Evolutionary conservation across 1,140 invertebrate genomes (phyloP), one percentile per base, ranked within the genome.

Genomic region (Chironomus striatipennis): DNA sequence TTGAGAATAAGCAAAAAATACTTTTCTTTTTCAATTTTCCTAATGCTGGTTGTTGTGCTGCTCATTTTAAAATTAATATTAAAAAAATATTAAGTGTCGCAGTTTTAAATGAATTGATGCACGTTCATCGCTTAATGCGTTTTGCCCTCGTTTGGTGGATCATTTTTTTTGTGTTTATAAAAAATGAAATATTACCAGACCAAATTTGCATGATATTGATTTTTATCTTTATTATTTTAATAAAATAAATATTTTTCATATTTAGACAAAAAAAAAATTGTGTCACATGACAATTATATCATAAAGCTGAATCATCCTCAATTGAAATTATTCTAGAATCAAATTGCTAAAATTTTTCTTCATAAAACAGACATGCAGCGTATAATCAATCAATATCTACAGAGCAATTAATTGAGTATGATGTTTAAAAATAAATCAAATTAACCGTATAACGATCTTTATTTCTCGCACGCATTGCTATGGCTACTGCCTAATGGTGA

Each of bases 31-130:
- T n/a, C n/a, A 34, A 34, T 34, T 34, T 34, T 5, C 1, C 24
- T 34, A 34, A 34, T 34, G 24, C 5, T 34, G 24, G 24, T 34
- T 34, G 24, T 1, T 57, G 15, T n/a, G 47, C n/a, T 12, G 12
- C 47, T 57, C 12, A 12, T 15, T 57, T 57, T 15, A 57, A 57
- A 57, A 57, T 57, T n/a, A 34, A 34, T 34, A 34, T 34, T 1
- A 34, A 34, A 34, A 34, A 34, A 34, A 34, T 34, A 34, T 34
- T 7, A 57, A 57, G 8, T 57, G 47, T 57, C 47, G 47, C 47
- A 57, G 47, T 57, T 57, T 57, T 15, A n/a, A 57, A 57, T n/a
- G n/a, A 57, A 57, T 57, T 57, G 47, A 57, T 57, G 47, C 47
- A 57, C 47, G 47, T 57, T 10, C 47, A 57, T 15, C n/a, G 5